Conservation (phyloP, 2,797 vertebrate species). For the Anisognathus igniventris region DNA sequence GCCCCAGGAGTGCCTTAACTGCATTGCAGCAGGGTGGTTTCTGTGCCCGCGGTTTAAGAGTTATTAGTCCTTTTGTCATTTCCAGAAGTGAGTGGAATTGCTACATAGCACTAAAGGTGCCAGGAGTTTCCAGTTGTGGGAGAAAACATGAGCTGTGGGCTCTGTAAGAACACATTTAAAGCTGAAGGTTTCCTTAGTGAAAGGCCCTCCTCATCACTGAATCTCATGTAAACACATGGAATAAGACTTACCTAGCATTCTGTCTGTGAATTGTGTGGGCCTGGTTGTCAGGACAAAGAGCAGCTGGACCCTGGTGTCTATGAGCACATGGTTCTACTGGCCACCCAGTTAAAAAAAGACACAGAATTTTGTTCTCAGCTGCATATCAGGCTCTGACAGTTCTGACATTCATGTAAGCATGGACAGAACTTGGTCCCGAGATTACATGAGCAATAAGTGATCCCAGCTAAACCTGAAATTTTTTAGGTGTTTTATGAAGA, state of each 20-base stretch:
- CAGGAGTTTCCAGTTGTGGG: not conserved
- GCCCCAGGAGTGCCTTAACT: not conserved
- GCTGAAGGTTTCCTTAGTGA: not conserved
- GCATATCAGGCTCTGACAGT: not conserved
- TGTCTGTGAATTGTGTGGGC: rapidly evolving
- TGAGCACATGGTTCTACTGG: not conserved
- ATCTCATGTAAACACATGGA: not conserved
- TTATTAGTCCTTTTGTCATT: not conserved
- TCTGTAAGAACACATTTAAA: not conserved
- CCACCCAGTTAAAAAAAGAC: not conserved
- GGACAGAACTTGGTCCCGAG: not conserved
- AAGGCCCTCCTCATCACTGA: not conserved
- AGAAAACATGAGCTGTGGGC: not conserved
- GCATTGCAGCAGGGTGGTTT: not conserved
- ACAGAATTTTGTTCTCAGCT: not conserved
- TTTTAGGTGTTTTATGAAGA: not conserved
- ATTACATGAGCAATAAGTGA: not conserved
- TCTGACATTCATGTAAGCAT: not conserved
- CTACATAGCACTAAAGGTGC: not conserved
- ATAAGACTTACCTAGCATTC: not conserved
- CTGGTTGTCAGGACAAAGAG: not conserved
- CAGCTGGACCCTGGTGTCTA: not conserved
- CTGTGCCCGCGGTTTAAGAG: not conserved
- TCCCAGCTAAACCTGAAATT: not conserved
- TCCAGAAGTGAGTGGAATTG: not conserved